These are phyloP conservation scores for Callosobruchus maculatus DNA, from an alignment of 2,888 invertebrate genomes.

Conservation along the genomic window DNA sequence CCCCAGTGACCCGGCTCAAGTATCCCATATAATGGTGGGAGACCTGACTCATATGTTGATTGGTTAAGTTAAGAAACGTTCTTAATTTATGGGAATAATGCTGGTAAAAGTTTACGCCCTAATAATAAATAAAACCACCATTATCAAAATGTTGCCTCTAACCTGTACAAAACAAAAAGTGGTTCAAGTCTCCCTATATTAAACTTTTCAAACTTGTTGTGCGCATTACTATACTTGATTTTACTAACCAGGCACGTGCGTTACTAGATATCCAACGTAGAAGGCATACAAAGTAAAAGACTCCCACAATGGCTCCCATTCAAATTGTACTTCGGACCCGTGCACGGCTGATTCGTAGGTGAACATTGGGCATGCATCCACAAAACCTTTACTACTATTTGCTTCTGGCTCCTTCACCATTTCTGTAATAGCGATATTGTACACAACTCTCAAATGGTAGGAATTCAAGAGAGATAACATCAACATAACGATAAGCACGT, in stretches of 20 bases:
- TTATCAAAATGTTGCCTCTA: no score
- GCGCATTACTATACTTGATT: no score
- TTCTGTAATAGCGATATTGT: conserved; percentile 46
- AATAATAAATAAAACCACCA: no score
- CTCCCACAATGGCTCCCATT: conserved; percentile 59
- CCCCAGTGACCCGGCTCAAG: no score
- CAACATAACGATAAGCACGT: conserved; percentile 55
- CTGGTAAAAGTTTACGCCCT: no score
- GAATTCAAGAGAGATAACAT: conserved; percentile 42
- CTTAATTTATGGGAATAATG: no score
- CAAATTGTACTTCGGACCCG: conserved; percentile 35
- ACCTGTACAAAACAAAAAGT: no score
- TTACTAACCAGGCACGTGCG: conserved; percentile 80
- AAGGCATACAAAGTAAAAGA: conserved; percentile 74
- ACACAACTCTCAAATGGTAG: conserved; percentile 40
- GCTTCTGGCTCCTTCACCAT: conserved; percentile 33
- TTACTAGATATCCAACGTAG: conserved; percentile 81
- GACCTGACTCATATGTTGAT: no score
- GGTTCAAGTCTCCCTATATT: no score
- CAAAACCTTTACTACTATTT: background rate
- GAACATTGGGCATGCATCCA: conserved; percentile 13
- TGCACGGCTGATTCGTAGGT: background rate
- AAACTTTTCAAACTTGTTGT: no score
- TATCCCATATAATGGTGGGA: no score
- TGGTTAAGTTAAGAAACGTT: no score